Conservation (phyloP, 1,140 invertebrate species). For the Acromyrmex charruanus region DNA sequence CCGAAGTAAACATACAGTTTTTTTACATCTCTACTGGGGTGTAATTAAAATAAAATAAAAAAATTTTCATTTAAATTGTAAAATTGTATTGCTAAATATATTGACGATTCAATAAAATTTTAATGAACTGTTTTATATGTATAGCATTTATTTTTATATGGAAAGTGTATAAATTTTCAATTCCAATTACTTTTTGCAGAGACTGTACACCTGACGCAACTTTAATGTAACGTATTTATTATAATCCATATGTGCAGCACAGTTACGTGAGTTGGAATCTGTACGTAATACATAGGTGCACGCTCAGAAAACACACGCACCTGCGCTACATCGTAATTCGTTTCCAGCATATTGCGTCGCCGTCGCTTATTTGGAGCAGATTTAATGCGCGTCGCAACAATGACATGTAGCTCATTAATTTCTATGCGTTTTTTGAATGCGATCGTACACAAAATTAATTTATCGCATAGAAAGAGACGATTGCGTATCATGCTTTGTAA, state of each 20-base stretch:
- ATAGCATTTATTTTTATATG: too few relatives aligned
- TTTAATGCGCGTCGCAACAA: slow-evolving; percentile 1
- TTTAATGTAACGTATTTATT: slow-evolving; percentile 51
- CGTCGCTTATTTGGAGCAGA: slow-evolving; percentile 30
- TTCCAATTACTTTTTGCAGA: too few relatives aligned
- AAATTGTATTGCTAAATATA: too few relatives aligned
- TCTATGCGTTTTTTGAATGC: background rate
- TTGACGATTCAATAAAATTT: too few relatives aligned
- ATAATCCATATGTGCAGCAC: slow-evolving; percentile 4
- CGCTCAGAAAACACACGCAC: background rate
- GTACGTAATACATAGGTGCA: slow-evolving; percentile 45
- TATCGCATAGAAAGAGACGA: background rate
- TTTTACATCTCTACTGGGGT: too few relatives aligned
- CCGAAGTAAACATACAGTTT: too few relatives aligned
- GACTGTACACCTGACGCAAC: too few relatives aligned
- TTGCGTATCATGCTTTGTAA: background rate
- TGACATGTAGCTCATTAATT: background rate
- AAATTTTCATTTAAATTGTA: too few relatives aligned
- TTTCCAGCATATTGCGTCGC: slow-evolving; percentile 47
- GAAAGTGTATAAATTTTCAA: too few relatives aligned
- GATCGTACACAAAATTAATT: slow-evolving; percentile 11
- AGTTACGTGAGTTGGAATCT: slow-evolving; percentile 32
- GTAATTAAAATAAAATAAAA: too few relatives aligned
- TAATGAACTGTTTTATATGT: too few relatives aligned
- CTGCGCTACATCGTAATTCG: slow-evolving; percentile 51